Evolutionary conservation across 2,888 invertebrate genomes (phyloP), one percentile per base, ranked within the genome.

Genomic region (Dynastes tityus): DNA sequence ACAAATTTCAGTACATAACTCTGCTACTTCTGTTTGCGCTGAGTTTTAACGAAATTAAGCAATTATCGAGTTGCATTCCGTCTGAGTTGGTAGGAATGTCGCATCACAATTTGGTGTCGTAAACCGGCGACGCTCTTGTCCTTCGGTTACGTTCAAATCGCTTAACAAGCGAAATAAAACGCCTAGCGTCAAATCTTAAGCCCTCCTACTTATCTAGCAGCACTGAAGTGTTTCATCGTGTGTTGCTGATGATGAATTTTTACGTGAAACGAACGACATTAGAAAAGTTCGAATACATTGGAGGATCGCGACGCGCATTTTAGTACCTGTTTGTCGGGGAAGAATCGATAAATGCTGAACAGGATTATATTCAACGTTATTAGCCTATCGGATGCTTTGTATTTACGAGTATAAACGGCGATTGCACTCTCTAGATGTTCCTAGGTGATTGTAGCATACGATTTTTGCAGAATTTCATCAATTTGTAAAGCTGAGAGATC

Each of bases 11-110:
- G 11, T 37, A 64, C 27, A 64, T 64, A 64, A 64, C 13, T 64
- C 64, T 2, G 6, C 9, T 65, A 65, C 65, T 65, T 65, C 16
- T 65, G 16, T 40, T 65, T 65, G 40, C 40, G 40, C 16, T 65
- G 37, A 64, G 32, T 37, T 65, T 65, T 40, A 65, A 37, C 65
- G 65, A 65, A 37, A 65, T 65, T 65, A 40, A 65, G 40, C 16
- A 65, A 65, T 65, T 40, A 65, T 65, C 65, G 65, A 40, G 40
- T 65, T 65, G 65, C 65, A 65, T 65, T 40, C 65, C n/a, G 40
- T 37, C n/a, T 3, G 32, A 37, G 16, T 9, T 32, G 40, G 65
- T 53, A 13, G 65, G 65, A 40, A 65, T 37, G 65, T 37, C 2
- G 32, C 29, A 13, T 5, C 22, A 64, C 37, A 64, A 64, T 37